phyloP scores from a whole-genome alignment of 2,888 invertebrate species.

The Tipula helvola region DNA sequence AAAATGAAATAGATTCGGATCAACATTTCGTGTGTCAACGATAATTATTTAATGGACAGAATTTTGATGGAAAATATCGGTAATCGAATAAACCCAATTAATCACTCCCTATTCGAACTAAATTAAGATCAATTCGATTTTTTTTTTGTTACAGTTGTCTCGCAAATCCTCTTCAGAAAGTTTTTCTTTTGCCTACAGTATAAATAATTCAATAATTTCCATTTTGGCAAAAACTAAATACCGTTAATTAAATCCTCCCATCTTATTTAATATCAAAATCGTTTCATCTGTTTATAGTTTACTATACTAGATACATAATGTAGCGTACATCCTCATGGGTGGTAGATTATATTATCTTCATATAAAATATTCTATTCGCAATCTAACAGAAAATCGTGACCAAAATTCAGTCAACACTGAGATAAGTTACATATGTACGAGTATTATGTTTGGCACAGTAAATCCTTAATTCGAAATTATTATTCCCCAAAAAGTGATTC shows the following conservation, averaged over 20 bases:
- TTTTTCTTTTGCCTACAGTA: not conserved
- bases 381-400: not conserved
- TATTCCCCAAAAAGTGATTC: not conserved
- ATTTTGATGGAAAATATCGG: not conserved
- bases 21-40: not conserved
- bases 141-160: not conserved
- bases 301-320: no score
- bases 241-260: not conserved
- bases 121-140: not conserved
- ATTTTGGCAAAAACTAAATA: not conserved
- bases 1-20: no score
- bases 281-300: no score
- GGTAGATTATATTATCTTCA: not conserved
- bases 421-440: not conserved
- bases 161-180: not conserved
- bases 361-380: not conserved
- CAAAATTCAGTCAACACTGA: not conserved
- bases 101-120: not conserved
- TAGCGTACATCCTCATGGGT: not conserved
- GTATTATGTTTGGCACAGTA: not conserved
- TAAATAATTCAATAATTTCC: not conserved
- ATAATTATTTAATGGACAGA: not conserved
- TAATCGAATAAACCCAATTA: not conserved
- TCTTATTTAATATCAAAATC: not conserved
- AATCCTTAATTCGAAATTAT: not conserved